Conservation (phyloP, 2,113 vertebrate genomes). For the Oncorhynchus keta region DNA sequence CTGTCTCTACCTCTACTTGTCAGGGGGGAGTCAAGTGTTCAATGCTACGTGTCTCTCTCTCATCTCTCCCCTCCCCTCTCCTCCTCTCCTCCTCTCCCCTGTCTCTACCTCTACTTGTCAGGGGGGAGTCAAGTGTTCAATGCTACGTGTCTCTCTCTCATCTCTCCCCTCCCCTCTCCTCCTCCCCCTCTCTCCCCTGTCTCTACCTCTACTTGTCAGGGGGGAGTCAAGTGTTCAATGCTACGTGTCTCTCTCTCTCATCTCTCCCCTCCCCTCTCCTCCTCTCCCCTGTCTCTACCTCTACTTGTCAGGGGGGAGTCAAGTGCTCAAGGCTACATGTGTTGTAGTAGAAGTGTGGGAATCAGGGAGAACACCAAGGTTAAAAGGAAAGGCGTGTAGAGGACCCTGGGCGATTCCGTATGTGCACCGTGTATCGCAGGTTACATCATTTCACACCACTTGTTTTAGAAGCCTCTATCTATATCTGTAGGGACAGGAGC, state of each 20-base stretch:
- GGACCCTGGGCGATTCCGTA: conserved; percentile 48
- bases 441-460: not conserved
- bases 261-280: no score
- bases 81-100: not conserved
- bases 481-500: not conserved
- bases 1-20: no score
- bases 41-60: no score
- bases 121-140: no score
- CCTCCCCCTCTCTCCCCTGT: not conserved
- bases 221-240: conserved; percentile 54
- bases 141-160: no score
- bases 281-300: no score
- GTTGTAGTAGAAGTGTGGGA: conserved; percentile 55
- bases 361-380: conserved; percentile 62
- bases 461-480: not conserved
- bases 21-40: no score
- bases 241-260: conserved; percentile 28
- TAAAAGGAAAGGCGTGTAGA: conserved; percentile 56
- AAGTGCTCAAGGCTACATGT: conserved; percentile 59
- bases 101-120: conserved; percentile 1
- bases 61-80: no score
- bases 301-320: conserved; percentile 42
- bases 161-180: not conserved
- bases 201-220: conserved; percentile 27
- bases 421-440: not conserved